phyloP scores from a whole-genome alignment of 2,888 invertebrate genomes.

The Prenolepis imparis region DNA sequence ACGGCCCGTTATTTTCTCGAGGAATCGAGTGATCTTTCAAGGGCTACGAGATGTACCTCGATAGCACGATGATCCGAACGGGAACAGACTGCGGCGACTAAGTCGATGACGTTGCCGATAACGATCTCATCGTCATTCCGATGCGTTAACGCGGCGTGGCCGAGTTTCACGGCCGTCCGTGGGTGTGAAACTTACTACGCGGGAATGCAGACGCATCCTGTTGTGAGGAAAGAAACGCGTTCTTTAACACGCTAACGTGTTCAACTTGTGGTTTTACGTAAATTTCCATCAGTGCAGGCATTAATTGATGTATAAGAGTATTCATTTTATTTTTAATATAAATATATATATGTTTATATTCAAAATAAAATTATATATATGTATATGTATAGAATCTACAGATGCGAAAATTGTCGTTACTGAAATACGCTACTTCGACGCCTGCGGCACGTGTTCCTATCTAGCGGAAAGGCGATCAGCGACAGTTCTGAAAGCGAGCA shows the following conservation, averaged over 20 bases:
- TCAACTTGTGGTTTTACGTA: background rate
- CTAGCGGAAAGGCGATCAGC: slow-evolving; percentile 26
- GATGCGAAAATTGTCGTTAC: background rate
- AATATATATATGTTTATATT: background rate
- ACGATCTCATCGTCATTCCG: slow-evolving; percentile 55
- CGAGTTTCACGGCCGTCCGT: slow-evolving; percentile 30
- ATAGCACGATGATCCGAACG: slow-evolving; percentile 59
- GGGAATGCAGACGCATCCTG: background rate
- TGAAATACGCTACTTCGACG: background rate
- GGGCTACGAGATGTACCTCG: slow-evolving; percentile 67
- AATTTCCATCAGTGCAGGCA: background rate
- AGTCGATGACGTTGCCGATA: slow-evolving; percentile 60
- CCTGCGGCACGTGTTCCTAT: background rate
- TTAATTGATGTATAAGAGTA: background rate
- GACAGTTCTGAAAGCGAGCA: slow-evolving; percentile 60
- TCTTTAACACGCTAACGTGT: background rate
- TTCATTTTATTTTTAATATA: background rate
- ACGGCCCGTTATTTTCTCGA: slow-evolving; percentile 71
- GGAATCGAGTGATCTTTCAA: slow-evolving; percentile 64
- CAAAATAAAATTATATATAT: no score
- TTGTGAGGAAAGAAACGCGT: background rate
- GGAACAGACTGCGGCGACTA: slow-evolving; percentile 53
- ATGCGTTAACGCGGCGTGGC: slow-evolving; percentile 30
- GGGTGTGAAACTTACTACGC: slow-evolving; percentile 28
- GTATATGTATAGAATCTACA: no score